Conservation (phyloP, 2,888 invertebrate species). For the Prosopocoilus inquinatus region DNA sequence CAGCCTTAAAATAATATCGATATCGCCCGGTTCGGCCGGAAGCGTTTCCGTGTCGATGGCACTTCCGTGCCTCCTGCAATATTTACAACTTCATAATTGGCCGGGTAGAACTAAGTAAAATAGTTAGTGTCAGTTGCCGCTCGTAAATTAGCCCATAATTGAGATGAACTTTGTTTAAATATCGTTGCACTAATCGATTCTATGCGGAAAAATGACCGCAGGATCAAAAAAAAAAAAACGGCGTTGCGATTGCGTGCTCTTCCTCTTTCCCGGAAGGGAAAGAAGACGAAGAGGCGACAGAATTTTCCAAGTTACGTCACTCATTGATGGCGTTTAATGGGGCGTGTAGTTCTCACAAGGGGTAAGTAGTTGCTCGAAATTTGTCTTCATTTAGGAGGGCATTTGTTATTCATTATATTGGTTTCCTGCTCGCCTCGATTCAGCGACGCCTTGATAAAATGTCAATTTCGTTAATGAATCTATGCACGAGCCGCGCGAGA, state of each 20-base stretch:
- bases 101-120: constrained; percentile 35
- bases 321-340: constrained; percentile 11
- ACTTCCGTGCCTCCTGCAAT: constrained; percentile 38
- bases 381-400: constrained; percentile 46
- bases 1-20: neutral
- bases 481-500: too few species aligned
- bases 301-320: constrained; percentile 6
- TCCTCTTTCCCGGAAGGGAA: neutral
- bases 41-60: neutral
- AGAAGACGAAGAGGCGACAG: constrained; percentile 1
- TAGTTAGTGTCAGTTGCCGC: constrained; percentile 42
- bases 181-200: too few species aligned
- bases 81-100: constrained; percentile 44
- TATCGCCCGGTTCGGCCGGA: neutral
- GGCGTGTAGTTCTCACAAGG: constrained; percentile 28
- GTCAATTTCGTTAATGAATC: constrained; percentile 17
- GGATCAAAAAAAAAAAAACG: too few species aligned
- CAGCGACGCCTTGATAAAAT: constrained; percentile 15
- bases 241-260: constrained; percentile 3
- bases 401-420: constrained; percentile 49
- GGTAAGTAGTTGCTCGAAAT: constrained; percentile 39
- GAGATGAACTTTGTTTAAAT: constrained; percentile 41
- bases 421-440: constrained; percentile 27
- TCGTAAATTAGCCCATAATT: constrained; percentile 46
- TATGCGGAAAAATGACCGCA: too few species aligned